Evolutionary conservation across 92 coral and sea anemone species (phyloP), one percentile per base, ranked within the genome.

Genomic region (Muricea muricata): DNA sequence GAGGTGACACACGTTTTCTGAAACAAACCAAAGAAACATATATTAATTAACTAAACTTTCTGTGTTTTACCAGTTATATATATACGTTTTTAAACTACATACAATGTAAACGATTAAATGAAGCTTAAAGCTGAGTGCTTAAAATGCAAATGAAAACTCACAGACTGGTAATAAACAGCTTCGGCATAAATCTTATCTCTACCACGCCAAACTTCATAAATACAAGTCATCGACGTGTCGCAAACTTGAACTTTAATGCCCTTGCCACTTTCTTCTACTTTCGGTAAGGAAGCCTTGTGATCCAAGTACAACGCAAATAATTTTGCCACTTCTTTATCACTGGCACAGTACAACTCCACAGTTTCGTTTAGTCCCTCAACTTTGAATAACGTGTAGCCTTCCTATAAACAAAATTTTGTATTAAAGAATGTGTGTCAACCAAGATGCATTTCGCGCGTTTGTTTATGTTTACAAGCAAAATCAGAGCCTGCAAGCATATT

Each of bases 281-380:
- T 70, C 8, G 48, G 76, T 42, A 70, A 42, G 2, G 50, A n/a
- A 70, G 39, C 13, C 55, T 34, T 70, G 55, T 70, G 76, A 20
- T 70, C 76, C 23, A 34, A 33, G 28, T 70, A 70, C 29, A 70
- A 24, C 21, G 52, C 76, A 33, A 70, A 70, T 13, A 70, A 39
- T 18, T 70, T 70, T 17, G 76, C 76, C 29, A 14, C 48, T 70
- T 70, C 76, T 70, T 70, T 70, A 20, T 70, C 76, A 70, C 26
- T 70, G 2, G 76, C 2, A n/a, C 52, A 70, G 30, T 63, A 63
- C 18, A 63, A 31, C 39, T 63, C 37, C 1, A 21, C 70, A 63
- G 37, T 63, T 25, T 63, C 70, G 37, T 6, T 6, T 9, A 11
- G 14, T 32, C 18, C 37, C 30, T 63, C 39, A 6, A 63, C 18